Conservation (phyloP, 2,113 vertebrate genomes). For the Urocolius indicus region DNA sequence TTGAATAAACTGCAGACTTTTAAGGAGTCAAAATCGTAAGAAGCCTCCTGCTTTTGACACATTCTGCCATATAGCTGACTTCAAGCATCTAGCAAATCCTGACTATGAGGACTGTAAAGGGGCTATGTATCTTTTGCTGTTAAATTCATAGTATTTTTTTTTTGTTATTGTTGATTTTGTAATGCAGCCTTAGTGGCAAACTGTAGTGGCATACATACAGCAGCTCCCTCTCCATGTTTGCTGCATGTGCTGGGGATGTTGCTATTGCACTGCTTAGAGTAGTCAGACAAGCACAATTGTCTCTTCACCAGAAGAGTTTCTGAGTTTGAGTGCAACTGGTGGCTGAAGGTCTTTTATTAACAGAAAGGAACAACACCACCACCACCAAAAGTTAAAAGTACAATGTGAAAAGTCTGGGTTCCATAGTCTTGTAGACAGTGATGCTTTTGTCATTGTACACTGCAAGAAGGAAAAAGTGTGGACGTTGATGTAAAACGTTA, state of each 20-base stretch:
- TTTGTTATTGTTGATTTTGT: background rate
- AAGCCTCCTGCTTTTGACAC: background rate
- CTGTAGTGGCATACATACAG: background rate
- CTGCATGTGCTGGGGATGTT: background rate
- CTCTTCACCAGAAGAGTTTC: background rate
- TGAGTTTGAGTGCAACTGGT: background rate
- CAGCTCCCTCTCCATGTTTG: accelerated
- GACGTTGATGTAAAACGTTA: background rate
- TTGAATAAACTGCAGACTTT: background rate
- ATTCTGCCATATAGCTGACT: background rate
- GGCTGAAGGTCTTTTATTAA: background rate
- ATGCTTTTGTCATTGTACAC: background rate
- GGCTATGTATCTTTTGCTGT: background rate
- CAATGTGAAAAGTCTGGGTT: background rate
- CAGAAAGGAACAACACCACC: background rate
- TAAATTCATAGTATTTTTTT: background rate
- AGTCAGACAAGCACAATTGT: background rate
- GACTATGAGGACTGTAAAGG: background rate
- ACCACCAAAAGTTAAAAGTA: background rate
- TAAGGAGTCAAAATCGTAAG: background rate
- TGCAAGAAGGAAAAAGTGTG: background rate
- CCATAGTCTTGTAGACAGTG: background rate
- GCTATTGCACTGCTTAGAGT: background rate
- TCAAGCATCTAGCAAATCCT: background rate
- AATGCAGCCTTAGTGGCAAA: background rate